These are phyloP conservation scores for Pangasius larnaudii DNA, from an alignment of 2,797 vertebrate species.

Conservation along the genomic window DNA sequence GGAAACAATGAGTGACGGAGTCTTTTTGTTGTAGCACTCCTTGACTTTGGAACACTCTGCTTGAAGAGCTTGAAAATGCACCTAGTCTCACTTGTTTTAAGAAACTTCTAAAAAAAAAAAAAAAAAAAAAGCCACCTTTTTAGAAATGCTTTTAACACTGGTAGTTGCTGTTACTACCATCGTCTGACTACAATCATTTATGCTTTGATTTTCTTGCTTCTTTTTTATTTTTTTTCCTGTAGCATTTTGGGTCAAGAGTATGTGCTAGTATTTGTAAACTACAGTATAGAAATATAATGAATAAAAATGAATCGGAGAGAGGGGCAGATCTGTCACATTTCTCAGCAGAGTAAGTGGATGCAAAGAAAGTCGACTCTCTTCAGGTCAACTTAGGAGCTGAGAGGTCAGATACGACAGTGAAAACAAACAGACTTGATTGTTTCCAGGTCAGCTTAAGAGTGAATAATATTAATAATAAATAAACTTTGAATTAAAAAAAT, in stretches of 20 bases:
- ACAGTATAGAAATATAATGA: not conserved
- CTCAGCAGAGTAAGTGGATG: not conserved
- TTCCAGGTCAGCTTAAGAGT: not conserved
- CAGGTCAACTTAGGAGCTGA: not conserved
- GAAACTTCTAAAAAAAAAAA: not conserved
- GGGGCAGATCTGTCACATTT: not conserved
- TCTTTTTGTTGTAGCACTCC: not conserved
- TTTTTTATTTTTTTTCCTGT: not conserved
- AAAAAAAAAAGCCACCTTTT: not conserved
- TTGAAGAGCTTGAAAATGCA: not conserved
- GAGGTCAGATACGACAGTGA: not conserved
- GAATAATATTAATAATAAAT: not conserved
- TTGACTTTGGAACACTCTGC: not conserved
- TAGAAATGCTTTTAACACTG: not conserved
- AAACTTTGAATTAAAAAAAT: too few species aligned
- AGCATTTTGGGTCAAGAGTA: not conserved
- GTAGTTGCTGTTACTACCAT: not conserved
- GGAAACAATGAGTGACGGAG: not conserved
- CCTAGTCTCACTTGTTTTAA: not conserved
- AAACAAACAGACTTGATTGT: not conserved
- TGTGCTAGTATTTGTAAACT: not conserved
- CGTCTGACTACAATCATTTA: not conserved
- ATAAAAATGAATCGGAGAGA: not conserved
- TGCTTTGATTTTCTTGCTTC: not conserved
- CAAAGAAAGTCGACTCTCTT: not conserved